Evolutionary conservation across 2,113 vertebrate species (phyloP), one percentile per base, ranked within the genome.

Genomic region (Harpagus bidentatus): DNA sequence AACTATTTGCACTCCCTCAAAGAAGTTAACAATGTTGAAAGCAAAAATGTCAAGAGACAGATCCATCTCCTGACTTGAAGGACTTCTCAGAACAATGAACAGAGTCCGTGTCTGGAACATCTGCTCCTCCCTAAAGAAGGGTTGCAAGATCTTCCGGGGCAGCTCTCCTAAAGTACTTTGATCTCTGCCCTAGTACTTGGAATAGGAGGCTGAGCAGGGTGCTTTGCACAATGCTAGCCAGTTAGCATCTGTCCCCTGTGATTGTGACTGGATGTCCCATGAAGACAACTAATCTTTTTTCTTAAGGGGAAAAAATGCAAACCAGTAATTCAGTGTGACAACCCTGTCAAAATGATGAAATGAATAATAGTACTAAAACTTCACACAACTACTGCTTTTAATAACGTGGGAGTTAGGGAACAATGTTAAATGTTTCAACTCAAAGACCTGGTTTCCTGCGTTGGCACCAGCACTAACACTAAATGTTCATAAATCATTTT

Each of bases 401-500:
- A 94, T 91, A 93, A 92, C 0, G 3, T 92, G 56, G 73, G 94
- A 92, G 88, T 88, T 88, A 79, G n/a, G 45, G 52, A 93, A 88
- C 86, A 88, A 95, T 47, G 76, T 88, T 91, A 97, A 93, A 96
- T 36, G 86, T 69, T 95, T 53, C 74, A 82, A 77, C 43, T 69
- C 74, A 87, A 96, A 97, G 85, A 90, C 74, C 38, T 82, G 53
- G 59, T 95, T 96, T 97, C 93, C 94, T 90, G 86, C 48, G 29
- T 42, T 95, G 95, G 88, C 90, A 87, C 67, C 67, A 65, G 65
- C 18, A 23, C 29, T 87, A 90, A 77, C 70, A 82, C 63, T 86
- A 59, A 95, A 96, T 62, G 69, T 86, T 95, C 79, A 93, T 87
- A 86, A 82, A 82, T 89, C 74, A 96, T 95, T 88, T 93, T 92